A percentile compares a stretch with the other conserved stretches of the same genome.
phyloP scores from a whole-genome alignment of 2,888 invertebrate genomes.

The Unio pictorum region DNA sequence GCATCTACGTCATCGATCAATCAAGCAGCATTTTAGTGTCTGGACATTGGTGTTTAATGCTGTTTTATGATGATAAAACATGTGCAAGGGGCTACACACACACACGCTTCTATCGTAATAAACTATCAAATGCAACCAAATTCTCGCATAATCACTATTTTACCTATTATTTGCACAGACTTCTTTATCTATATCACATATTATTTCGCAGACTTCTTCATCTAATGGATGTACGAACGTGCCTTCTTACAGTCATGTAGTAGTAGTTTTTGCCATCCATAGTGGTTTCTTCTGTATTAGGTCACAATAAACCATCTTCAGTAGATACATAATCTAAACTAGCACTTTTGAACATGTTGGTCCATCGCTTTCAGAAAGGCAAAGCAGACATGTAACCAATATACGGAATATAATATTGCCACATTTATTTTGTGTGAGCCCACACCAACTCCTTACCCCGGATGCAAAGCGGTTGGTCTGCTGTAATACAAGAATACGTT shows the following conservation, averaged over 20 bases:
- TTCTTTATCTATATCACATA: no score
- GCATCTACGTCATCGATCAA: neutral
- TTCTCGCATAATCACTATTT: no score
- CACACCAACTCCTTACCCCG: constrained; percentile 11
- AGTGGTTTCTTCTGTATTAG: constrained; percentile 1
- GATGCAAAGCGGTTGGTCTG: constrained; percentile 17
- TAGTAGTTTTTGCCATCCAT: constrained; percentile 13
- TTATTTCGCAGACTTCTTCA: no score
- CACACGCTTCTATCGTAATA: no score
- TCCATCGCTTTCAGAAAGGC: constrained; percentile 13
- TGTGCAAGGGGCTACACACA: no score
- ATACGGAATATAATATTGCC: constrained; percentile 11
- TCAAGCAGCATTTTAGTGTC: neutral
- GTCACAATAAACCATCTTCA: constrained; percentile 7
- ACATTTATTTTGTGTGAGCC: constrained; percentile 4
- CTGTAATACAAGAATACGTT: neutral
- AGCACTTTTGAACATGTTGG: constrained; percentile 15
- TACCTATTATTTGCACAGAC: no score
- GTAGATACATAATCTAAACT: constrained; percentile 13
- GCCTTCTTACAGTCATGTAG: constrained; percentile 10
- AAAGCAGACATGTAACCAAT: constrained; percentile 3
- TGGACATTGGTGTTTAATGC: no score
- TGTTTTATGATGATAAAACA: no score
- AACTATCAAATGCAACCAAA: no score
- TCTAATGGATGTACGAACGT: neutral